Conservation (phyloP, 2,888 invertebrate genomes). For the Sisyra nigra region DNA sequence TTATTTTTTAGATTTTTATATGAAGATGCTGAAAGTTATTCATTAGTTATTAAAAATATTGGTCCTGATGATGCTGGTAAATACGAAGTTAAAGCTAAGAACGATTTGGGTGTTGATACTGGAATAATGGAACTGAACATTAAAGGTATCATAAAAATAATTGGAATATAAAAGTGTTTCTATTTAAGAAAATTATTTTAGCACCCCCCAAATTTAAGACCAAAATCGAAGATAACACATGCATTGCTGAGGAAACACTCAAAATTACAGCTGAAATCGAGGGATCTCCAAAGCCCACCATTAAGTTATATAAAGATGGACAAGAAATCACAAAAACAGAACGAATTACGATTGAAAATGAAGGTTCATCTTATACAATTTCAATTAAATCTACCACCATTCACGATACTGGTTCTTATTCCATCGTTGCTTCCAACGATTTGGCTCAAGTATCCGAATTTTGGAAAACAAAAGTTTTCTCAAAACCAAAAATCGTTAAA, state of each 20-base stretch:
- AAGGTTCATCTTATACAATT: slow-evolving; percentile 51
- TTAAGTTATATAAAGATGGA: slow-evolving; percentile 80
- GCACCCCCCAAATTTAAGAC: slow-evolving; percentile 74
- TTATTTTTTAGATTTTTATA: slow-evolving; percentile 45
- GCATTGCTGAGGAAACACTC: slow-evolving; percentile 53
- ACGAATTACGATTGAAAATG: slow-evolving; percentile 53
- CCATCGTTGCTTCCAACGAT: slow-evolving; percentile 71
- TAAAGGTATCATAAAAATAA: slow-evolving; percentile 29
- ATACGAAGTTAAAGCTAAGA: slow-evolving; percentile 65
- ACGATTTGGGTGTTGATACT: slow-evolving; percentile 67
- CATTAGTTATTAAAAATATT: slow-evolving; percentile 77
- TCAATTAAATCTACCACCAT: slow-evolving; percentile 53
- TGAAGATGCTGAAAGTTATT: slow-evolving; percentile 80
- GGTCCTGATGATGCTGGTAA: slow-evolving; percentile 64
- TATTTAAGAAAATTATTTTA: slow-evolving; percentile 16
- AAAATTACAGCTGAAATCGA: slow-evolving; percentile 70
- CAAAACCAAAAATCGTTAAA: slow-evolving; percentile 58
- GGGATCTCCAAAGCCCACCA: slow-evolving; percentile 64
- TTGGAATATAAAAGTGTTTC: neutral
- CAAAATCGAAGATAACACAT: slow-evolving; percentile 60
- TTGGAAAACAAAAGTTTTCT: slow-evolving; percentile 73
- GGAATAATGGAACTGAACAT: slow-evolving; percentile 60
- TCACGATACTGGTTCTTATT: slow-evolving; percentile 76
- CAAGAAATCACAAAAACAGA: slow-evolving; percentile 57
- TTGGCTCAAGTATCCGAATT: slow-evolving; percentile 83